These are phyloP conservation scores for Melanotaenia duboulayi DNA, from an alignment of 2,113 vertebrate species.

Conservation along the genomic window DNA sequence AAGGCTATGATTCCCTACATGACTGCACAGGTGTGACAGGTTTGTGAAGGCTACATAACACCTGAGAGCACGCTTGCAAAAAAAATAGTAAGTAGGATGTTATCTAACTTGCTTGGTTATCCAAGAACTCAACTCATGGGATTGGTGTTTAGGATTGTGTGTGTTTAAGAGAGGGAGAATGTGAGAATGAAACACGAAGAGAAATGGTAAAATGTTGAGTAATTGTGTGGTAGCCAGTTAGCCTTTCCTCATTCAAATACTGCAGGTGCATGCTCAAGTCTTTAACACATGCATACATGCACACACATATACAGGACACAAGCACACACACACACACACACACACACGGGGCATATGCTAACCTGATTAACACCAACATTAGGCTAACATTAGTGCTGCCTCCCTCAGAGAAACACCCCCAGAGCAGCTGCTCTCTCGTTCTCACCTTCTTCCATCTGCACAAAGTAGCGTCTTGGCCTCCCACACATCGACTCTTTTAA, in stretches of 20 bases:
- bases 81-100: background rate
- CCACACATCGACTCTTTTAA: slow-evolving; percentile 1
- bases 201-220: slow-evolving; percentile 5
- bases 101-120: background rate
- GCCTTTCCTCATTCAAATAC: slow-evolving; percentile 30
- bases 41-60: background rate
- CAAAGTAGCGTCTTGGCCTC: slow-evolving; percentile 22
- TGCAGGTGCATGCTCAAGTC: slow-evolving; percentile 42
- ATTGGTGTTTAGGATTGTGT: background rate
- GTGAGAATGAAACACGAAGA: background rate
- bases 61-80: background rate
- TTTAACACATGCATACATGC: slow-evolving; percentile 8
- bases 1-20: background rate
- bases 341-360: slow-evolving; percentile 61
- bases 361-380: slow-evolving; percentile 70
- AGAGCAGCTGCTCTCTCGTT: slow-evolving; percentile 62
- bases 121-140: background rate
- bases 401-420: slow-evolving; percentile 67
- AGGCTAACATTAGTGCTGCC: slow-evolving; percentile 66
- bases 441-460: slow-evolving; percentile 53
- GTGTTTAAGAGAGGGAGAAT: background rate
- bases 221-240: background rate
- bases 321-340: slow-evolving; percentile 9
- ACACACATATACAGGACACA: slow-evolving; percentile 6
- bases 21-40: background rate